phyloP scores from a whole-genome alignment of 2,113 vertebrate genomes.

The Pollachius pollachius region DNA sequence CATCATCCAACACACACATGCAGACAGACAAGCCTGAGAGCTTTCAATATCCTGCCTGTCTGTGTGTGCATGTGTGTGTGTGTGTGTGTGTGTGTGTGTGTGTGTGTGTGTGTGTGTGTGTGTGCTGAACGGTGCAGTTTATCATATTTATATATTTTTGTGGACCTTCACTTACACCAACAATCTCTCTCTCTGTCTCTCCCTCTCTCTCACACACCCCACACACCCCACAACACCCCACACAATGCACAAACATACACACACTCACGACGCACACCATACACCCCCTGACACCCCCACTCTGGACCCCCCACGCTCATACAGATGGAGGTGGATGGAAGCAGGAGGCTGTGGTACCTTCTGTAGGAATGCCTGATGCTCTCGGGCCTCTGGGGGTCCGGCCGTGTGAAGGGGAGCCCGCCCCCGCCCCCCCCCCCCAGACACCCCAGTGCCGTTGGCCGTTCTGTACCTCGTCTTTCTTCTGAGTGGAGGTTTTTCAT shows the following conservation, averaged over 20 bases:
- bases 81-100: conserved; percentile 29
- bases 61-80: neutral
- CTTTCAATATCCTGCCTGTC: conserved; percentile 64
- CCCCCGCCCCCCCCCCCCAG: neutral
- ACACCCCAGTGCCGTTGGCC: conserved; percentile 22
- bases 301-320: neutral
- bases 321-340: conserved; percentile 19
- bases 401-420: neutral
- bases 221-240: conserved; percentile 18
- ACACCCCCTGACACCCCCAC: neutral
- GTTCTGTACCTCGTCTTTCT: neutral
- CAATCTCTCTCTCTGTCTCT: neutral
- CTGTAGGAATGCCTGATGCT: conserved; percentile 39
- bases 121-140: conserved; percentile 52
- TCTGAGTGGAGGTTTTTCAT: neutral
- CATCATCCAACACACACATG: conserved; percentile 26
- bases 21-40: conserved; percentile 66
- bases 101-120: conserved; percentile 23
- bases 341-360: conserved; percentile 18
- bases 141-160: conserved; percentile 59
- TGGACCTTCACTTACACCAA: conserved; percentile 40
- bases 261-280: conserved; percentile 19
- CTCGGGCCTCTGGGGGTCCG: conserved; percentile 1
- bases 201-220: neutral
- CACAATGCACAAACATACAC: neutral